Evolutionary conservation across 2,888 invertebrate species (phyloP).

Genomic region (Pachydiplax longipennis): DNA sequence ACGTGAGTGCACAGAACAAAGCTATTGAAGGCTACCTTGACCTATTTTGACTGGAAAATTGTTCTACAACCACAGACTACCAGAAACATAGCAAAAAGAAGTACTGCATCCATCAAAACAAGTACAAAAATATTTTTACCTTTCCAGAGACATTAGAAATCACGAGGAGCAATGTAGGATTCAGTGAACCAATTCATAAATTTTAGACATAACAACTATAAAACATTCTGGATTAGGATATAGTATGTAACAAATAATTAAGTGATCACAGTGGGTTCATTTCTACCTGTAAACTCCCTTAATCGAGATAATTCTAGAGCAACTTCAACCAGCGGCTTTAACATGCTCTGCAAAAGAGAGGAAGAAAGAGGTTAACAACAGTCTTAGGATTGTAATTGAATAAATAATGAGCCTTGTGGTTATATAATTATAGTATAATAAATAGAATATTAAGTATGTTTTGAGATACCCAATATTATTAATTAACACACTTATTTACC

Average conservation of each 20-base stretch:
- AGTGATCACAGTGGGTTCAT: conserved; percentile 95
- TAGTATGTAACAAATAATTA: conserved; percentile 59
- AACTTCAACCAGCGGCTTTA: conserved; percentile 88
- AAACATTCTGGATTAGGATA: conserved; percentile 12
- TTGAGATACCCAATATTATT: too few relatives aligned
- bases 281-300: conserved; percentile 83
- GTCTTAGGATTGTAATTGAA: background rate
- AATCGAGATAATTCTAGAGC: conserved; percentile 86
- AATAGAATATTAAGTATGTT: too few relatives aligned
- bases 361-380: background rate
- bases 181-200: background rate
- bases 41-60: background rate
- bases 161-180: background rate
- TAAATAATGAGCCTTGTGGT: background rate
- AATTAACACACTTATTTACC: too few relatives aligned
- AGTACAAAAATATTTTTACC: conserved; percentile 44
- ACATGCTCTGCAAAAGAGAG: conserved; percentile 65
- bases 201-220: conserved; percentile 9
- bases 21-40: background rate
- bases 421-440: too few relatives aligned
- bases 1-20: conserved; percentile 7
- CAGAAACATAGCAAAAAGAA: conserved; percentile 6
- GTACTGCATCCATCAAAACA: conserved; percentile 21
- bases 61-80: background rate
- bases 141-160: conserved; percentile 18